Evolutionary conservation across 2,113 vertebrate genomes (phyloP), one percentile per base, ranked within the genome.

Genomic region (Syrmaticus mikado): DNA sequence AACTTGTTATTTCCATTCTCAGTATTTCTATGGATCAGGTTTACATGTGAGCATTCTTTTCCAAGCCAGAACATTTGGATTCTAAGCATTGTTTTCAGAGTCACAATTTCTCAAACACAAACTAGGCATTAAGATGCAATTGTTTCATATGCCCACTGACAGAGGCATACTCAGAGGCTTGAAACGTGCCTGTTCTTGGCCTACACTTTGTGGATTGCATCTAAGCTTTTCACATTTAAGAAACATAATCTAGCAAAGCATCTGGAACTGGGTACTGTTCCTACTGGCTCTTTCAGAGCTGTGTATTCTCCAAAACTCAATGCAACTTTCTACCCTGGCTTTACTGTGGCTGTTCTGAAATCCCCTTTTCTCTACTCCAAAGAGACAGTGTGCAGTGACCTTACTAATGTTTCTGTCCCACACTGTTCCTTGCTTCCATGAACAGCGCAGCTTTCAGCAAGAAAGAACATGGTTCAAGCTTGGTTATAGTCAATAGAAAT

Each of bases 371-470:
- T 62, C 61, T 36, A 48, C 15, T 74, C 28, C 20, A 41, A 64
- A 68, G 60, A 19, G 5, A 52, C 20, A 73, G 28, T 8, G 32
- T 78, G 13, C 24, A 10, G 17, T 75, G 8, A 7, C 58, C 40
- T 90, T 91, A 41, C 21, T 84, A 71, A 32, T 1, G 68, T 4
- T 28, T 82, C 79, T 58, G 25, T 30, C 34, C 57, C 19, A 61
- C 22, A 41, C 21, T 20, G 22, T 53, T 64, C 17, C 30, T 65
- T 40, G 89, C 67, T 80, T 86, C 86, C 65, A 78, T 66, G 72
- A 92, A 86, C 89, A 70, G 45, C 75, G 40, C 93, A 71, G 79
- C 57, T 88, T 81, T 72, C 5, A 64, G n/a, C 50, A 83, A 77
- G 73, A 61, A 53, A 84, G 8, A 9, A n/a, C 11, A 73, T 66